These are phyloP conservation scores for Sebastiscus tertius DNA, from an alignment of 2,797 vertebrate genomes.

Conservation along the genomic window DNA sequence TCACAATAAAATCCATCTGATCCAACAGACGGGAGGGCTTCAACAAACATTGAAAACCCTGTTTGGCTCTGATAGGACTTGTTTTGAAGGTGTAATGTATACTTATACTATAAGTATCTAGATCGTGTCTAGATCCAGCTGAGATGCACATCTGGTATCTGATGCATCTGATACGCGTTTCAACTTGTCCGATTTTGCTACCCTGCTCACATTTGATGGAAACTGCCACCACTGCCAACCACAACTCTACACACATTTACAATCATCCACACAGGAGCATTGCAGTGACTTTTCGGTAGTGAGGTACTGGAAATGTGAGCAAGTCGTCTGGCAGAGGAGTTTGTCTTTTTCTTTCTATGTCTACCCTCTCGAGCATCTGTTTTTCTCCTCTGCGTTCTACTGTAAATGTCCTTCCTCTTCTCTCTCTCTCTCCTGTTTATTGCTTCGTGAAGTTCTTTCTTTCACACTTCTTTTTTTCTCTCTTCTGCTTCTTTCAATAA, in stretches of 20 bases:
- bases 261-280: not conserved
- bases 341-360: slow-evolving; percentile 1
- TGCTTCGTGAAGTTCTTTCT: not conserved
- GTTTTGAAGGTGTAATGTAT: not conserved
- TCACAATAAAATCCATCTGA: not conserved
- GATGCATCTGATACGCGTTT: not conserved
- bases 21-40: not conserved
- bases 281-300: not conserved
- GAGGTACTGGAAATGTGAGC: slow-evolving; percentile 15
- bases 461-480: slow-evolving; percentile 17
- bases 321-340: slow-evolving; percentile 12
- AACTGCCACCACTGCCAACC: slow-evolving; percentile 22
- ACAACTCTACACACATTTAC: slow-evolving; percentile 3
- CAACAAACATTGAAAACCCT: not conserved
- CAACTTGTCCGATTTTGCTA: not conserved
- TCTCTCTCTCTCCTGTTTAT: not conserved
- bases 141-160: slow-evolving; percentile 30
- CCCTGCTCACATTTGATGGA: not conserved
- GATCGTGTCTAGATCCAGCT: not conserved
- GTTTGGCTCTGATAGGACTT: not conserved
- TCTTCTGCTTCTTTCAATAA: not conserved
- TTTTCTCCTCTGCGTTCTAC: not conserved
- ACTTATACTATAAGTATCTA: not conserved
- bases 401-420: not conserved
- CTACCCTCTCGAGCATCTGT: not conserved